Evolutionary conservation across 2,113 vertebrate genomes (phyloP).

Genomic region (Acanthochromis polyacanthus): DNA sequence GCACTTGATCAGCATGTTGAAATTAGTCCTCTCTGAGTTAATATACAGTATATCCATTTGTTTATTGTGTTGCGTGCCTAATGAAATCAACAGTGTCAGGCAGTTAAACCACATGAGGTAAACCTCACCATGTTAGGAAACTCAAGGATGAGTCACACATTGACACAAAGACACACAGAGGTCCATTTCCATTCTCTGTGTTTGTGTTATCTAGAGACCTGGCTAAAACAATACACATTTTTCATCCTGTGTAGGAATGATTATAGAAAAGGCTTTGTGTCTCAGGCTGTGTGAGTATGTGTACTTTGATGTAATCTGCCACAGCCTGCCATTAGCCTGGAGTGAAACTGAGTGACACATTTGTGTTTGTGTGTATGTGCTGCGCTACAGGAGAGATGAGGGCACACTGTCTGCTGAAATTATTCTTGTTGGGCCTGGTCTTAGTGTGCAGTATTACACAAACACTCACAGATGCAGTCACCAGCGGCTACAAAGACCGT

Average conservation of each 20-base stretch:
- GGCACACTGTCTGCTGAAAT: constrained; percentile 18
- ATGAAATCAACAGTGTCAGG: constrained; percentile 7
- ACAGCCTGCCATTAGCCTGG: constrained; percentile 17
- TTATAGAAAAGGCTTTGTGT: neutral
- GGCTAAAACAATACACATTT: constrained; percentile 12
- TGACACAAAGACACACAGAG: no score
- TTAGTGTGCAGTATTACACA: constrained; percentile 13
- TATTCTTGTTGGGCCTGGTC: constrained; percentile 25
- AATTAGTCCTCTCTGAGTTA: no score
- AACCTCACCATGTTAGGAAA: neutral
- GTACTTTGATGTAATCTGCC: constrained; percentile 25
- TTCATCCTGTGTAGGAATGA: constrained; percentile 4
- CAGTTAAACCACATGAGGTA: neutral
- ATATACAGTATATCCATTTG: no score
- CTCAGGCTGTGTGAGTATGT: constrained; percentile 2
- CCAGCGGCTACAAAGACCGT: constrained; percentile 14
- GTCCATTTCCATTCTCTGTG: neutral
- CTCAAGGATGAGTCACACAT: neutral
- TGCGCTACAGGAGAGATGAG: constrained; percentile 1
- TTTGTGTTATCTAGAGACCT: constrained; percentile 5
- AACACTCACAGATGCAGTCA: neutral
- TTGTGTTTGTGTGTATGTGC: neutral
- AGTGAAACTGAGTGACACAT: constrained; percentile 32
- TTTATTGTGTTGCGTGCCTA: no score
- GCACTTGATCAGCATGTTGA: no score